Evolutionary conservation across 2,113 vertebrate genomes (phyloP).

Genomic region (Myiozetetes cayanensis): DNA sequence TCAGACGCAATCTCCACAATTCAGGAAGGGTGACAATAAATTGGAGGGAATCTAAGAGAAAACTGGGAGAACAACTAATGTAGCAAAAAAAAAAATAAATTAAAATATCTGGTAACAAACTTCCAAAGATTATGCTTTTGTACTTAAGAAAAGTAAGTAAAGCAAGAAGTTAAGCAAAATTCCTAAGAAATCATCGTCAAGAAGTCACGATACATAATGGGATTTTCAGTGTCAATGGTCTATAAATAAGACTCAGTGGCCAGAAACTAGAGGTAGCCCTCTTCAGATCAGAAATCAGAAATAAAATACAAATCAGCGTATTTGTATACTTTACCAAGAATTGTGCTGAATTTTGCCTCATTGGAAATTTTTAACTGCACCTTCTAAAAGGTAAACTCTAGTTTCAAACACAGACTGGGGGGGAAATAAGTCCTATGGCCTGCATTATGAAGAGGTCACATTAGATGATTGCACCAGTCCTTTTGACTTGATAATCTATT

Average conservation of each 20-base stretch:
- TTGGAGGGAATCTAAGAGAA: not conserved
- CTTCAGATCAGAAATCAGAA: not conserved
- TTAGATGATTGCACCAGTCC: not conserved
- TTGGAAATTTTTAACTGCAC: not conserved
- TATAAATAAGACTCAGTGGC: not conserved
- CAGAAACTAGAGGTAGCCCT: not conserved
- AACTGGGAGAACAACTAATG: not conserved
- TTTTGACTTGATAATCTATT: conserved; percentile 20
- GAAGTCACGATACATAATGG: not conserved
- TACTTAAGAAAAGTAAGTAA: not conserved
- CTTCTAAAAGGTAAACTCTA: not conserved
- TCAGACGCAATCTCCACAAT: not conserved
- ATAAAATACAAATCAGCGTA: not conserved
- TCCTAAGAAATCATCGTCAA: rapidly evolving
- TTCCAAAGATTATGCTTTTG: not conserved
- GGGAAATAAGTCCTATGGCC: not conserved
- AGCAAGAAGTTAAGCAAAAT: not conserved
- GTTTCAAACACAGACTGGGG: not conserved
- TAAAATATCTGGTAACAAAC: not conserved
- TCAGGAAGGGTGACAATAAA: not conserved
- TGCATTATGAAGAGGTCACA: not conserved
- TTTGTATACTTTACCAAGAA: not conserved
- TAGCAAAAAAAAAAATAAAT: not conserved
- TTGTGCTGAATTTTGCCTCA: not conserved
- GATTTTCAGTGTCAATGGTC: not conserved